Evolutionary conservation across 1,140 invertebrate species (phyloP), one percentile per base, ranked within the genome.

Genomic region (Lordiphosa clarofinis): DNA sequence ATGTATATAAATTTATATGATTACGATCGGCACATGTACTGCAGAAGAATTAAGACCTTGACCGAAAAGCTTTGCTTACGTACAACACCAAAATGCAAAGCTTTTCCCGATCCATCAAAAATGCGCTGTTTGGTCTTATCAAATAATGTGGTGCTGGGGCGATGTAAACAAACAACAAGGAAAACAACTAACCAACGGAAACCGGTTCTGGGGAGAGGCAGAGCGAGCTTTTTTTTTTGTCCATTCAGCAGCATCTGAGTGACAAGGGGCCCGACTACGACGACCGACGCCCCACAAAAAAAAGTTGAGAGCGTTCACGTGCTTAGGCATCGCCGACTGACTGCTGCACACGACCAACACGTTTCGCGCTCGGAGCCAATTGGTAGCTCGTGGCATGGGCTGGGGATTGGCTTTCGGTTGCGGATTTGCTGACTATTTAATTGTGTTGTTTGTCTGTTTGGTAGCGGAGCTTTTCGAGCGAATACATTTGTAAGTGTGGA

Each of bases 91-190:
- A 60, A 74, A 38, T 54, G 24, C 31, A 58, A 79, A 79, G 78
- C 75, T 68, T 56, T 33, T 12, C 42, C 8, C 15, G 36, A 13
- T 37, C 59, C 10, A 9, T 4, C 4, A 35, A 58, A 28, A 40
- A 56, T 44, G 12, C 38, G 21, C 33, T 12, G 36, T 68, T 39
- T 64, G 60, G 48, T 48, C 47, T 81, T 81, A 81, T 81, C 71
- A 81, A 76, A 57, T 39, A 44, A 11, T 19, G 42, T 35, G 13
- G 10, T 5, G 15, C 15, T 1, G 56, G 28, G 33, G 24, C 50
- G 48, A 75, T 69, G 75, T 81, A 75, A 81, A 81, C 75, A 81
- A 81, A 81, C 57, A 66, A 71, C 48, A 66, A 71, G 75, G 71
- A 79, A 79, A 79, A 78, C 74, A 57, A 46, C 58, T 49, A 81